phyloP scores from a whole-genome alignment of 1,140 invertebrate genomes.

The Lordiphosa clarofinis region DNA sequence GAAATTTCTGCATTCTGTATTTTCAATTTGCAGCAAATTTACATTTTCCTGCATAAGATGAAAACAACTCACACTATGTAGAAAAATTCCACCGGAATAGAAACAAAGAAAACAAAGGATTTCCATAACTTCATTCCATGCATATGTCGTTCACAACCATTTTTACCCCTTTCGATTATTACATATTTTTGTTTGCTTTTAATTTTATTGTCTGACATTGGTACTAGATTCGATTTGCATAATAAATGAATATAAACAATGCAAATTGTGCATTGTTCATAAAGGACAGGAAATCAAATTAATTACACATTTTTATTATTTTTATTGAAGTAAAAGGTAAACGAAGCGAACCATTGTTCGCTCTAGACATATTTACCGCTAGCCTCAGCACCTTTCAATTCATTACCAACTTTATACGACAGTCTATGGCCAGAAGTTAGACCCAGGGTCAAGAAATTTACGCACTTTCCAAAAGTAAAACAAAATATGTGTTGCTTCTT shows the following conservation, averaged over 20 bases:
- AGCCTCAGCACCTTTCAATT: constrained; percentile 58
- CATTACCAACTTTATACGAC: constrained; percentile 62
- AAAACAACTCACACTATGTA: constrained; percentile 21
- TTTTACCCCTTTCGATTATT: constrained; percentile 12
- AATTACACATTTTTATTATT: constrained; percentile 10
- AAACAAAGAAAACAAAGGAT: constrained; percentile 5
- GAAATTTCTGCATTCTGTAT: constrained; percentile 33
- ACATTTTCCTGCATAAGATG: constrained; percentile 38
- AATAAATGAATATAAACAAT: constrained; percentile 43
- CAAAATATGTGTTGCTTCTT: constrained; percentile 51
- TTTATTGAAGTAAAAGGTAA: background rate
- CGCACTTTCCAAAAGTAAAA: constrained; percentile 39
- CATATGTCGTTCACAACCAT: background rate
- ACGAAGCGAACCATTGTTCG: background rate
- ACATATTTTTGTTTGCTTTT: constrained; percentile 52
- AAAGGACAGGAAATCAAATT: constrained; percentile 11
- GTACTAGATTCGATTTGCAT: constrained; percentile 55
- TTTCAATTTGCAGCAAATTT: constrained; percentile 44
- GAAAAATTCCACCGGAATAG: background rate
- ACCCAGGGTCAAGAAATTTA: constrained; percentile 26
- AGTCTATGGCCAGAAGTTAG: constrained; percentile 33
- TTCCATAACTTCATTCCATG: background rate
- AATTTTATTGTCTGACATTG: constrained; percentile 41
- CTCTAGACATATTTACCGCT: background rate
- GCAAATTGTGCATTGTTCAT: background rate